Evolutionary conservation across 2,888 invertebrate species (phyloP).

Genomic region (Linyphia triangularis): DNA sequence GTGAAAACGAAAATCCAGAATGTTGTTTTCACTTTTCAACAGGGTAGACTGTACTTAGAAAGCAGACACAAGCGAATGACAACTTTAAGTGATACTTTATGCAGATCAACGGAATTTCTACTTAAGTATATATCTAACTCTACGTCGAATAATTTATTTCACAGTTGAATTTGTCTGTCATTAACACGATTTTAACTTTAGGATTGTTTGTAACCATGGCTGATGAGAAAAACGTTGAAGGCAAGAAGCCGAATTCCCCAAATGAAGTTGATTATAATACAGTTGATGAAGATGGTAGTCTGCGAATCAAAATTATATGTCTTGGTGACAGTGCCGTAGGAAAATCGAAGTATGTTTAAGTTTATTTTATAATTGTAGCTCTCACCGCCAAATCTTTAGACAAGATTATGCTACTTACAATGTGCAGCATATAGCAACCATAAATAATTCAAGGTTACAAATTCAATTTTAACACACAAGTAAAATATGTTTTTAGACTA

Average conservation of each 20-base stretch:
- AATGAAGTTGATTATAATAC: constrained; percentile 71
- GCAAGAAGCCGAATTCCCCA: constrained; percentile 40
- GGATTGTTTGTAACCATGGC: constrained; percentile 41
- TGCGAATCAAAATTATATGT: constrained; percentile 82
- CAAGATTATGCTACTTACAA: not conserved
- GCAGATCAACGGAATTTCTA: not conserved
- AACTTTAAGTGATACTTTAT: not conserved
- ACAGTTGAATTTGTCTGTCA: not conserved
- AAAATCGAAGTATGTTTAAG: constrained; percentile 82
- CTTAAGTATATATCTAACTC: not conserved
- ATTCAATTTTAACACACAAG: not conserved
- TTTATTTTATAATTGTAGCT: not conserved
- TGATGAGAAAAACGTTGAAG: constrained; percentile 26
- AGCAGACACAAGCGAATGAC: not conserved
- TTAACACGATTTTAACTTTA: not conserved
- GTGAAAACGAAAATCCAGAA: constrained; percentile 37
- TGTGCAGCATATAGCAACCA: not conserved
- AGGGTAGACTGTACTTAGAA: not conserved
- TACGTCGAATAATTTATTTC: not conserved
- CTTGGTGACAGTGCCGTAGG: constrained; percentile 83
- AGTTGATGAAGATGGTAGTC: constrained; percentile 71
- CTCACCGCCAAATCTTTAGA: not conserved
- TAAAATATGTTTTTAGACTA: no score
- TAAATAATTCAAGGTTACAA: not conserved
- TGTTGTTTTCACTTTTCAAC: constrained; percentile 19